A percentile compares a stretch with the other conserved stretches of the same genome.
Evolutionary conservation across 2,113 vertebrate genomes (phyloP).

Genomic region (Solenodon paradoxus): DNA sequence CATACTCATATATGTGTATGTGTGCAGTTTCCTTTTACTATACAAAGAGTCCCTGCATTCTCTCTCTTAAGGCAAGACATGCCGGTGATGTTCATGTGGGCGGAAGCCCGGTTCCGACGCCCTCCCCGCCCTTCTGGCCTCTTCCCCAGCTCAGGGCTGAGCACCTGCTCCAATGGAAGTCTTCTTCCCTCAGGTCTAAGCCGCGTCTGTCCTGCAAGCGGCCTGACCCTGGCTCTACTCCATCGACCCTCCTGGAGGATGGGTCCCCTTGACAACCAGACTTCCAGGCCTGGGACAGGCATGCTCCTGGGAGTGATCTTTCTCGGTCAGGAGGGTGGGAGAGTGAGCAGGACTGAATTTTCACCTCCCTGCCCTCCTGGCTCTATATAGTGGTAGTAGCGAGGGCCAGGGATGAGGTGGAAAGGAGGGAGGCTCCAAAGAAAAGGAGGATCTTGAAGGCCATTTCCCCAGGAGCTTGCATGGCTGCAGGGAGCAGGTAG

Average conservation of each 20-base stretch:
- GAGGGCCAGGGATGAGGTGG: not conserved
- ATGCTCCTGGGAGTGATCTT: not conserved
- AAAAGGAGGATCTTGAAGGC: not conserved
- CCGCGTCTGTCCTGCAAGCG: not conserved
- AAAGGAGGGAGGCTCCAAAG: not conserved
- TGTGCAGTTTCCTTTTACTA: not conserved
- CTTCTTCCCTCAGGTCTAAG: too few relatives aligned
- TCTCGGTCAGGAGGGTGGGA: not conserved
- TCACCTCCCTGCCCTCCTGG: rapidly evolving
- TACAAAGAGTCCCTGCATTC: too few relatives aligned
- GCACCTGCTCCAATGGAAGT: not conserved
- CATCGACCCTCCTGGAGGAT: not conserved
- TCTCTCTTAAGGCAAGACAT: not conserved
- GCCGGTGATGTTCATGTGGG: not conserved
- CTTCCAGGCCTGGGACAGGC: not conserved
- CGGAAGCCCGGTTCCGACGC: not conserved
- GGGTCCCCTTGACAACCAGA: not conserved
- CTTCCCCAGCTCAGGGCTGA: not conserved
- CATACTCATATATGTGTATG: too few relatives aligned
- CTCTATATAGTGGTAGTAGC: not conserved
- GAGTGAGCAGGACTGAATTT: not conserved
- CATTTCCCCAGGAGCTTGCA: rapidly evolving
- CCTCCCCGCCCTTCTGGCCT: too few relatives aligned
- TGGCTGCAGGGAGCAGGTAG: not conserved
- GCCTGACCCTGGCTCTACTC: not conserved